These are phyloP conservation scores for Vesta saturnalis DNA, from an alignment of 2,888 invertebrate species.

Conservation along the genomic window DNA sequence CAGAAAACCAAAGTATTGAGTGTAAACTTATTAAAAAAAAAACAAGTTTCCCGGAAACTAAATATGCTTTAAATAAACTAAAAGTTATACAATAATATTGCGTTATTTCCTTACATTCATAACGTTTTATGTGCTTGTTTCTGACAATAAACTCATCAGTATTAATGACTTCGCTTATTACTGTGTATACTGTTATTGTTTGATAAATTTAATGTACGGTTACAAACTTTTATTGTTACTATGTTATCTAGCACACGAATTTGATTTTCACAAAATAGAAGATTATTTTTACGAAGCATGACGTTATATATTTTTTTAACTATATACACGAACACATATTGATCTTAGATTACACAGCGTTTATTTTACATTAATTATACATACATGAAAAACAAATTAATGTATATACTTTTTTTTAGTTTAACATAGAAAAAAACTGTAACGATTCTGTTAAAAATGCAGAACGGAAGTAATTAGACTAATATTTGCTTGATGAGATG, in stretches of 20 bases:
- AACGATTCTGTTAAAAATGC: too few relatives aligned
- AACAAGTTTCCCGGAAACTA: neutral
- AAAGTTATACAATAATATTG: neutral
- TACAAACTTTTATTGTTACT: neutral
- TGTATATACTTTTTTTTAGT: too few relatives aligned
- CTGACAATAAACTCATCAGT: conserved; percentile 8
- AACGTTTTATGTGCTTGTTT: neutral
- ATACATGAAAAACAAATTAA: neutral
- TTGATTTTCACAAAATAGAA: neutral
- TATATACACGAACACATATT: neutral
- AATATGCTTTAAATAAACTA: neutral
- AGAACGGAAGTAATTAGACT: too few relatives aligned
- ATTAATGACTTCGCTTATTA: conserved; percentile 12
- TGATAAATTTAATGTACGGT: conserved; percentile 10
- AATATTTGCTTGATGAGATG: too few relatives aligned
- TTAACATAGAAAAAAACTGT: too few relatives aligned
- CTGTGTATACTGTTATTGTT: conserved; percentile 7
- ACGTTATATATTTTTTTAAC: neutral
- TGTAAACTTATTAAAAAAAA: neutral
- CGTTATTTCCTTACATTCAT: conserved; percentile 10
- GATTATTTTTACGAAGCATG: neutral
- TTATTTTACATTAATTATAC: neutral
- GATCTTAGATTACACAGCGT: neutral
- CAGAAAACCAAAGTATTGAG: neutral
- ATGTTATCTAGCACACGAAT: conserved; percentile 1